Base-by-base conservation (phyloP, 1,140 invertebrate genomes). In the Proctacanthus coquilletti region DNA sequence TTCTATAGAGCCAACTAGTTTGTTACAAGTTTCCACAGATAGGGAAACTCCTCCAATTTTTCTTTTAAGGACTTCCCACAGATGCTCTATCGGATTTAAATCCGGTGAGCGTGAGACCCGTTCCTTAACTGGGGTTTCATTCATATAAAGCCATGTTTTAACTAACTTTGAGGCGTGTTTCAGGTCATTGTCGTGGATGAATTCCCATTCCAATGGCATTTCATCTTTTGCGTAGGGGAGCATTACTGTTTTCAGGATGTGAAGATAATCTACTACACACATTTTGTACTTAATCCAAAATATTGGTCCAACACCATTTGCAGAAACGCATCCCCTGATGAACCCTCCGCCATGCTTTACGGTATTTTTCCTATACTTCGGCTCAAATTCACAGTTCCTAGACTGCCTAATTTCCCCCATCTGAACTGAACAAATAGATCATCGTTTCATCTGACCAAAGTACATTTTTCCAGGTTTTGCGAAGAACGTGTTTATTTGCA, bases 31-130 rank as follows among this genome's bases (percentile, higher is more conserved):
- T n/a, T n/a, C n/a, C n/a, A n/a, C n/a, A n/a, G n/a, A n/a, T n/a
- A n/a, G n/a, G n/a, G n/a, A n/a, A n/a, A n/a, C n/a, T n/a, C n/a
- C n/a, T 18, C 19, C 19, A 21, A 21, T 21, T 27, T 30, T 38
- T 39, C 29, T 34, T 19, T 60, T 42, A 18, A 56, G 42, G 25
- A 47, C 19, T 3, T 34, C 23, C 39, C 44, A 50, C 17, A 45
- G 21, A 41, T 45, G 33, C 33, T 47, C 44, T 21, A 49, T 45
- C 9, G 23, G 34, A 33, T 49, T 47, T 14, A 47, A 13, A 31
- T 47, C 45, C 14, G 48, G 42, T 9, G 34, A 36, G 25, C 60
- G 52, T 19, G 54, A n/a, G n/a, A n/a, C n/a, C n/a, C 44, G 50
- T 8, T 38, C 15, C 29, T 51, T 21, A 27, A 50, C 36, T n/a